phyloP scores from a whole-genome alignment of 2,797 vertebrate species.

The Hoplostethus mediterraneus region DNA sequence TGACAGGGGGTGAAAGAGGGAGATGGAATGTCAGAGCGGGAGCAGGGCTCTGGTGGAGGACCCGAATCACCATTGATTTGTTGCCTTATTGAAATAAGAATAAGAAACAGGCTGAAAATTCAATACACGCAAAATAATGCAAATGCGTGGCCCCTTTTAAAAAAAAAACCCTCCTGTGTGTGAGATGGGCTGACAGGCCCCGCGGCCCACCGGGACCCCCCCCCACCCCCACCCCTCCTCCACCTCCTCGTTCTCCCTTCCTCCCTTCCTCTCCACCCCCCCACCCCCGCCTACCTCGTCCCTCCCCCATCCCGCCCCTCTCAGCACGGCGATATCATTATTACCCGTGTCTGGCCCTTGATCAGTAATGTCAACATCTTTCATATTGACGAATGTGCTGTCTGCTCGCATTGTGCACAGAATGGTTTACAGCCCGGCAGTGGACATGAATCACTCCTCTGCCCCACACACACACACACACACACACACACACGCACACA shows the following conservation, averaged over 20 bases:
- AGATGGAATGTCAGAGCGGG: conserved; percentile 79
- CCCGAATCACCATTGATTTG: conserved; percentile 83
- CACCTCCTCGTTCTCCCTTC: conserved; percentile 40
- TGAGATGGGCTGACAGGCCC: conserved; percentile 83
- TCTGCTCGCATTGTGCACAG: conserved; percentile 96
- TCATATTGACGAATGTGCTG: conserved; percentile 99
- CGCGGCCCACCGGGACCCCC: conserved; percentile 76
- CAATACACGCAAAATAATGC: conserved; percentile 84
- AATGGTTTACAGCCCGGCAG: conserved; percentile 99
- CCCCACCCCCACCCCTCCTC: conserved; percentile 49
- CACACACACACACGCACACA: conserved; percentile 47
- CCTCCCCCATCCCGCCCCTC: conserved; percentile 75
- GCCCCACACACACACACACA: conserved; percentile 80
- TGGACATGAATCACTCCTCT: conserved; percentile 99
- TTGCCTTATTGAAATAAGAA: conserved; percentile 86
- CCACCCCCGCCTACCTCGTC: conserved; percentile 57
- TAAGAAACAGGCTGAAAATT: conserved; percentile 81
- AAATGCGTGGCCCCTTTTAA: conserved; percentile 74
- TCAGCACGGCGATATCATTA: conserved; percentile 93
- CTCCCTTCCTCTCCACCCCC: conserved; percentile 62
- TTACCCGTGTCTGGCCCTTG: conserved; percentile 97
- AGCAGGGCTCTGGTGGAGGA: conserved; percentile 71
- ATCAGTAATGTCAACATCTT: conserved; percentile 99
- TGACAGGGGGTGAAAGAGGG: conserved; percentile 76
- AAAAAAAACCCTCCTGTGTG: conserved; percentile 41